Evolutionary conservation across 2,797 vertebrate species (phyloP).

Genomic region (Coccyzus lansbergi): DNA sequence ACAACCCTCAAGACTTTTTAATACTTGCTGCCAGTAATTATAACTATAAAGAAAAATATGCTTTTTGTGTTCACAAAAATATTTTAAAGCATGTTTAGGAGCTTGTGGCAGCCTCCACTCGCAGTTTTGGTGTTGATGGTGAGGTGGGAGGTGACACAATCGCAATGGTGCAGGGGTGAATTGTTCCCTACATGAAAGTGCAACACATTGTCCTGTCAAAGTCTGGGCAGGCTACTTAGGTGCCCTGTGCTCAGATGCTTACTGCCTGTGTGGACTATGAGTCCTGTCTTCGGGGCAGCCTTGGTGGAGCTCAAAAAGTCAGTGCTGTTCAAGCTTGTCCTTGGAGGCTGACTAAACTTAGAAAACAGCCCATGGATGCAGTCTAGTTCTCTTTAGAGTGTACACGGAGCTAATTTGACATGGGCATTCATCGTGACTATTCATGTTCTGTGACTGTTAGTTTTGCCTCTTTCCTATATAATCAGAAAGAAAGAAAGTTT

Average conservation of each 20-base stretch:
- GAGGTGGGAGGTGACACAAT: neutral
- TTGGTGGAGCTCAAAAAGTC: neutral
- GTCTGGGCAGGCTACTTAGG: neutral
- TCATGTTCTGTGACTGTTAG: neutral
- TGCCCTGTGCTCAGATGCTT: neutral
- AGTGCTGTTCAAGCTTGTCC: neutral
- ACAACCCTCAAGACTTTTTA: neutral
- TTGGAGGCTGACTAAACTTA: neutral
- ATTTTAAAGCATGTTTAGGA: neutral
- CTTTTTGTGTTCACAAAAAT: neutral
- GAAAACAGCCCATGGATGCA: neutral
- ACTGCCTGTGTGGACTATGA: neutral
- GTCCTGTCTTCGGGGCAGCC: neutral
- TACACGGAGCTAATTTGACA: neutral
- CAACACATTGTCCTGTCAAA: neutral
- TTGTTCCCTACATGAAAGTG: neutral
- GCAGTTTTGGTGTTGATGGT: neutral
- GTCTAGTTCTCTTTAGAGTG: neutral
- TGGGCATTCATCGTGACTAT: neutral
- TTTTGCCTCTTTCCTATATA: neutral
- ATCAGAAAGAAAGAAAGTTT: neutral
- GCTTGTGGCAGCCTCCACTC: neutral
- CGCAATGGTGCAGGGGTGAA: accelerated
- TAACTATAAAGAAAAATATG: neutral
- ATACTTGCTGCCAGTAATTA: neutral